Evolutionary conservation across 2,888 invertebrate species (phyloP), one percentile per base, ranked within the genome.

Genomic region (Formica aserva): DNA sequence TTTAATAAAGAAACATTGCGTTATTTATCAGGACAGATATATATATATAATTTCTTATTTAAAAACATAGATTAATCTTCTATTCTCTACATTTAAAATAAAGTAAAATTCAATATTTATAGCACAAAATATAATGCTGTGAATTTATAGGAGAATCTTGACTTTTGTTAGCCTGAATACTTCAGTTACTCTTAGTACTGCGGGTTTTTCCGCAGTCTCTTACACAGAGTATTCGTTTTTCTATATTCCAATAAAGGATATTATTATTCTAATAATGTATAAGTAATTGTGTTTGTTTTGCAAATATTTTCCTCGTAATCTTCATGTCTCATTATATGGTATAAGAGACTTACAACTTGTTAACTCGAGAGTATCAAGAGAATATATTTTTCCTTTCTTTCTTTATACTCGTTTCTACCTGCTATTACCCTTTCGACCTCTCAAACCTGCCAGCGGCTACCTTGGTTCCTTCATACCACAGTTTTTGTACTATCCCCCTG

Each of bases 261-360:
- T 80, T 57, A 62, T 78, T 71, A 78, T 77, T 72, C 60, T 80
- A 60, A 35, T 45, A 32, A 18, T 13, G 45, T 22, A 71, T 60
- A 72, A 72, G 45, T 80, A 80, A 80, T 80, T 71, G 45, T 80
- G 32, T 71, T 72, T 35, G 18, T 62, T 62, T 72, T 11, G 26
- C 71, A 72, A 71, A 80, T 80, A 80, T 80, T 72, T 72, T 48
- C 48, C 29, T 9, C 78, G 45, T 80, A 80, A 80, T 71, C 45
- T 62, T n/a, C 67, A 62, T 72, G 60, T 60, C 78, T 80, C 71
- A 72, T 80, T 80, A 80, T 80, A 48, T 45, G n/a, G 26, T 60
- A 22, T 60, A 45, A 69, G 71, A 80, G 78, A 80, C 72, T 71
- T 45, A 32, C 45, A 60, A 72, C 78, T 80, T 72, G 57, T 77